Percentiles rank a stretch among this genome's conserved stretches.
These are phyloP conservation scores for Aphidius colemani DNA, from an alignment of 2,888 invertebrate species.

Conservation along the genomic window DNA sequence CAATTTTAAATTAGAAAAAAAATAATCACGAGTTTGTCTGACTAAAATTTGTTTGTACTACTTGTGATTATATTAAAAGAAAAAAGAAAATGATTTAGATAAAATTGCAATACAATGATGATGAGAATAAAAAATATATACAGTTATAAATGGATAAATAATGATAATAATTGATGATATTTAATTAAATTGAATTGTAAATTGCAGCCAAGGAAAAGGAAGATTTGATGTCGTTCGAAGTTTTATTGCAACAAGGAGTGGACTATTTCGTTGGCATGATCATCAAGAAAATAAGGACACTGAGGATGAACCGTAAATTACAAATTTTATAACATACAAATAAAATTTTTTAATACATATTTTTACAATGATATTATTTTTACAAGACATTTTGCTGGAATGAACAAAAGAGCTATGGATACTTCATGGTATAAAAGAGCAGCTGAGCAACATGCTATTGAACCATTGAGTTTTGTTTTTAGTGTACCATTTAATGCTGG, in stretches of 20 bases:
- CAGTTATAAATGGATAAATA: not conserved
- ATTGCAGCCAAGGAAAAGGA: conserved; percentile 84
- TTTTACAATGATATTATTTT: conserved; percentile 22
- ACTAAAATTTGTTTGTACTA: no score
- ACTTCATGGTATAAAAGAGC: conserved; percentile 90
- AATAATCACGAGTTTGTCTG: no score
- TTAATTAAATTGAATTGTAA: conserved; percentile 35
- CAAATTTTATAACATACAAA: conserved; percentile 17
- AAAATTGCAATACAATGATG: no score
- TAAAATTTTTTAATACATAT: conserved; percentile 25
- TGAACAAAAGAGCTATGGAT: conserved; percentile 81
- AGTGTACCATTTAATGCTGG: conserved; percentile 82
- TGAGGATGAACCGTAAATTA: conserved; percentile 72
- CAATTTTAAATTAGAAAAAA: no score
- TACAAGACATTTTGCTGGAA: conserved; percentile 79
- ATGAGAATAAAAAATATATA: not conserved
- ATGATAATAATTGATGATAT: conserved; percentile 12
- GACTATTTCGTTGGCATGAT: conserved; percentile 86
- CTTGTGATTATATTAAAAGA: no score
- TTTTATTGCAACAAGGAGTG: conserved; percentile 90
- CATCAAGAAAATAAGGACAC: conserved; percentile 66
- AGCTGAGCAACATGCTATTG: conserved; percentile 84
- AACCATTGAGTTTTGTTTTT: conserved; percentile 89
- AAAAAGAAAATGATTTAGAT: no score
- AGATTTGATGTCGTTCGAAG: conserved; percentile 84